These are phyloP conservation scores for Pipra filicauda DNA, from an alignment of 2,113 vertebrate species.

Conservation along the genomic window DNA sequence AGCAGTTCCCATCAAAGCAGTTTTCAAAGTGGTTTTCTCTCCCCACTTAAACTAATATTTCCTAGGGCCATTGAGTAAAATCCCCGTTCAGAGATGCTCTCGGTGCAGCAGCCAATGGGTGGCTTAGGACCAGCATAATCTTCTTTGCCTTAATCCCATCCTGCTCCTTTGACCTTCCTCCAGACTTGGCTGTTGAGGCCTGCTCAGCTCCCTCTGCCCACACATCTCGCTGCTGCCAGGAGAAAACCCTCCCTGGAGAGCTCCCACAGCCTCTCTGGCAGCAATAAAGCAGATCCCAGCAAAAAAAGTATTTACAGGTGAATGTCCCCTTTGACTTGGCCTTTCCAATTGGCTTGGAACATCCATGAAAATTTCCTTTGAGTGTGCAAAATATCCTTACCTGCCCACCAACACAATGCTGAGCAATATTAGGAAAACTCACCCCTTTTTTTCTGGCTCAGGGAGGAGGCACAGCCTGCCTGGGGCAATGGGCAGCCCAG, in stretches of 20 bases:
- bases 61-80: background rate
- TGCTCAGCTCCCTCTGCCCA: background rate
- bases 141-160: slow-evolving; percentile 5
- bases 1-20: background rate
- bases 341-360: background rate
- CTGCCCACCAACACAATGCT: background rate
- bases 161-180: background rate
- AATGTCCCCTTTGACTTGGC: background rate
- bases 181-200: background rate
- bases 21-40: background rate
- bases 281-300: background rate
- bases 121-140: background rate
- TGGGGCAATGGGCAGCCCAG: background rate
- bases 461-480: background rate
- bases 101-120: background rate
- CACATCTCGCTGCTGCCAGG: background rate
- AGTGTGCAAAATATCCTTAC: background rate
- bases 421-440: background rate
- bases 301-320: background rate
- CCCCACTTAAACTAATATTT: background rate
- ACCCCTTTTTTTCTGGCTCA: background rate
- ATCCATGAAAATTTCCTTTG: background rate
- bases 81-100: background rate
- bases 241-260: background rate
- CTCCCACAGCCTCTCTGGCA: background rate